Conservation (phyloP, 2,797 vertebrate genomes). For the Hippopotamyrus pictus region DNA sequence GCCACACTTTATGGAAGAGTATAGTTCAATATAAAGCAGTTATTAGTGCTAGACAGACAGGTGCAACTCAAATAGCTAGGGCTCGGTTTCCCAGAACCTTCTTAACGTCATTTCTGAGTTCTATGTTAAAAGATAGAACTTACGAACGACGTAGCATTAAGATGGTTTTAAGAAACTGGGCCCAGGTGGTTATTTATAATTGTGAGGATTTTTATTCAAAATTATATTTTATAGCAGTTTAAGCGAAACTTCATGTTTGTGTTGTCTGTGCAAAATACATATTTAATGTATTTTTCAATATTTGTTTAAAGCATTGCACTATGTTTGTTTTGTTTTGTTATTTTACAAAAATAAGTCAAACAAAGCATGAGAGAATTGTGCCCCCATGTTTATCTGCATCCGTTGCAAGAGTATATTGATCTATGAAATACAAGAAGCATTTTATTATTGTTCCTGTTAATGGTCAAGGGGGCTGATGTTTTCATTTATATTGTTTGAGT, state of each 20-base stretch:
- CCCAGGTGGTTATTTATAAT: conserved; percentile 27
- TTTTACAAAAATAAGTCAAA: neutral
- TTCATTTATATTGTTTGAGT: neutral
- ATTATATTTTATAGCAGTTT: conserved; percentile 33
- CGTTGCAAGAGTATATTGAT: neutral
- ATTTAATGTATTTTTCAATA: conserved; percentile 20
- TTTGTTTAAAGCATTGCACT: neutral
- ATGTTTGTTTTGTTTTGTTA: neutral
- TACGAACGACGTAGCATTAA: neutral
- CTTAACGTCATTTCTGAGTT: neutral
- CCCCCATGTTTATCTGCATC: neutral
- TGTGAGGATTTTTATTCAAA: neutral
- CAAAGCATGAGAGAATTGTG: neutral
- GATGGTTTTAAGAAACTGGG: neutral
- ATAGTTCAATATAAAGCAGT: neutral
- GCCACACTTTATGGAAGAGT: neutral
- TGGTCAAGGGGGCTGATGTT: neutral
- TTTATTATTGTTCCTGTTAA: neutral
- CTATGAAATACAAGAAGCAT: neutral
- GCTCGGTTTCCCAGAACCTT: neutral
- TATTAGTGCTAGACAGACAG: neutral
- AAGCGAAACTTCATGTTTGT: conserved; percentile 47
- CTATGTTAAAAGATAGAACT: neutral
- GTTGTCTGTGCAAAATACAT: conserved; percentile 35
- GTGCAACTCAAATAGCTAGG: neutral